Evolutionary conservation across 1,140 invertebrate genomes (phyloP).

Genomic region (Heterodera carotae): DNA sequence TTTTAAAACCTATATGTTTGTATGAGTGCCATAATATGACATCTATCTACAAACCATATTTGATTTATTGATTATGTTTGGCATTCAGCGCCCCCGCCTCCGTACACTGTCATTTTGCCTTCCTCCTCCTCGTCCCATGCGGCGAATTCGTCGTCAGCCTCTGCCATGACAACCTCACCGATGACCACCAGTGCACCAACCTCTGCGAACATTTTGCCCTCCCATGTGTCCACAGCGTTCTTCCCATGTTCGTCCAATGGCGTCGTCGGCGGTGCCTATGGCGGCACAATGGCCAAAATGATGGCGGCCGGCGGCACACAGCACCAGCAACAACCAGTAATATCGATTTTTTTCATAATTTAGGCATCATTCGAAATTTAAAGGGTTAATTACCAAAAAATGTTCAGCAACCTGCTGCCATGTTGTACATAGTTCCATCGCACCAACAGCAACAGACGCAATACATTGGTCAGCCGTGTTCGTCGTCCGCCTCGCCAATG

Average conservation of each 20-base stretch:
- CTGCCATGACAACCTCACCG: background rate
- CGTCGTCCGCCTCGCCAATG: background rate
- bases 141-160: background rate
- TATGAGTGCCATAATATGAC: too few species aligned
- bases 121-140: background rate
- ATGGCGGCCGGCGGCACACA: background rate
- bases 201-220: conserved; percentile 13
- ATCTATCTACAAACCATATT: too few species aligned
- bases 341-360: too few species aligned
- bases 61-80: too few species aligned
- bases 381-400: background rate
- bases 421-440: too few species aligned
- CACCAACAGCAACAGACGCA: conserved; percentile 3
- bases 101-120: conserved; percentile 9
- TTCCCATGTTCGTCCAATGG: conserved; percentile 12
- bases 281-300: conserved; percentile 21
- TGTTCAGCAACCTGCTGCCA: too few species aligned
- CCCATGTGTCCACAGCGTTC: background rate
- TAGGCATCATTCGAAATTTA: too few species aligned
- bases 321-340: conserved; percentile 14
- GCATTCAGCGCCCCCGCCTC: too few species aligned
- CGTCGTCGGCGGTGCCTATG: background rate
- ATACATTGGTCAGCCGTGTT: conserved; percentile 13
- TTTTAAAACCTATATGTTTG: too few species aligned
- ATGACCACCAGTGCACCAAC: conserved; percentile 8